A percentile compares a stretch with the other conserved stretches of the same genome.
These are phyloP conservation scores for Pyrrhosoma nymphula DNA, from an alignment of 2,888 invertebrate genomes.

Conservation along the genomic window DNA sequence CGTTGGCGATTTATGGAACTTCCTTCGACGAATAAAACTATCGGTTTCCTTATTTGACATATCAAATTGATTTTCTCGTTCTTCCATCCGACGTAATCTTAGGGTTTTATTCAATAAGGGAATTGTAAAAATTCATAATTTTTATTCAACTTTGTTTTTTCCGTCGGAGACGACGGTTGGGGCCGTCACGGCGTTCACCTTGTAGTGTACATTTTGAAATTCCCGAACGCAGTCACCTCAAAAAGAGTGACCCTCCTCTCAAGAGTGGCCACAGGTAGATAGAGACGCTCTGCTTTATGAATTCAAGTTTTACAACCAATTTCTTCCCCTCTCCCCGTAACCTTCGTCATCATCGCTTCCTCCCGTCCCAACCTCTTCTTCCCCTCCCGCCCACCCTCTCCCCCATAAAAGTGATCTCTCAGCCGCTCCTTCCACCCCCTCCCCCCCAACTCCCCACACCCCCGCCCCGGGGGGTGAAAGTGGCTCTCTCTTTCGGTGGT, in stretches of 20 bases:
- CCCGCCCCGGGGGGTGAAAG: constrained; percentile 27
- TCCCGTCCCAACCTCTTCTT: not conserved
- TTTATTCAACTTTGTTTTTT: too few species aligned
- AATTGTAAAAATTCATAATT: too few species aligned
- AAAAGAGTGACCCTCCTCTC: not conserved
- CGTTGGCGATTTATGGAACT: not conserved
- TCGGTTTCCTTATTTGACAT: not conserved
- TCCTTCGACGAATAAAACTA: not conserved
- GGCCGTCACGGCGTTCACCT: not conserved
- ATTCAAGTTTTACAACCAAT: constrained; percentile 16
- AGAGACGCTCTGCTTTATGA: not conserved
- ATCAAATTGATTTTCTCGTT: not conserved
- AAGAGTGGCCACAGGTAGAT: not conserved
- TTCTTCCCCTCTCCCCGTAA: not conserved
- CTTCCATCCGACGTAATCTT: not conserved
- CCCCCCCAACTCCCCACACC: not conserved
- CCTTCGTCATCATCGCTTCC: not conserved
- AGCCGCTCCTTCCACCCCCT: not conserved
- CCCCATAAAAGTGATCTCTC: not conserved
- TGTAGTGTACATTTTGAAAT: not conserved
- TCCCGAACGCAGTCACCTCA: not conserved
- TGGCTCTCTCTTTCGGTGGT: constrained; percentile 33
- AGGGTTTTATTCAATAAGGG: too few species aligned
- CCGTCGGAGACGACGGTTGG: not conserved
- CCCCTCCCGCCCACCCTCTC: not conserved